These are phyloP conservation scores for Leptinotarsa tumamoca DNA, from an alignment of 2,888 invertebrate genomes.

Conservation along the genomic window DNA sequence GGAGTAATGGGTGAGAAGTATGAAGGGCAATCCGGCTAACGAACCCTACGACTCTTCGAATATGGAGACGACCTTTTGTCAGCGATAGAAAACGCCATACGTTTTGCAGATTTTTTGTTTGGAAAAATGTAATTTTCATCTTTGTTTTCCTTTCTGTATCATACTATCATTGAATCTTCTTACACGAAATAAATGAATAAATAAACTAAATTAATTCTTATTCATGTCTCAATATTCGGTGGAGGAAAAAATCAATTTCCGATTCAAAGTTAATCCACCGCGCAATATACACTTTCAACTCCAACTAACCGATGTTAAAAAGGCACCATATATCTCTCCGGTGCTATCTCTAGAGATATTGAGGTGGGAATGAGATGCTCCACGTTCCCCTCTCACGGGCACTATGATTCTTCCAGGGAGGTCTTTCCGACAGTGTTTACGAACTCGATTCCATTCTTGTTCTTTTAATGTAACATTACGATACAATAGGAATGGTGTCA, in stretches of 20 bases:
- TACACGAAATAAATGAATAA: too few species aligned
- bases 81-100: too few species aligned
- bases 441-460: slow-evolving; percentile 65
- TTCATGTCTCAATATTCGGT: too few species aligned
- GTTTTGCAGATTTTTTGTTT: too few species aligned
- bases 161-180: too few species aligned
- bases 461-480: slow-evolving; percentile 66
- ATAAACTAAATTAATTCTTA: too few species aligned
- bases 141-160: too few species aligned
- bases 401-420: slow-evolving; percentile 65
- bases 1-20: too few species aligned
- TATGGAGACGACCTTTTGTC: too few species aligned
- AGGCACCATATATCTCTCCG: slow-evolving; percentile 64
- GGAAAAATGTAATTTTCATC: too few species aligned
- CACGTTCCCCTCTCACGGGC: slow-evolving; percentile 64
- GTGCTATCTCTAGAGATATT: slow-evolving; percentile 61
- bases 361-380: slow-evolving; percentile 63
- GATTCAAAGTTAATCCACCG: slow-evolving; percentile 12
- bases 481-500: slow-evolving; percentile 62
- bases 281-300: slow-evolving; percentile 24
- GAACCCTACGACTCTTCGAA: too few species aligned
- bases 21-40: too few species aligned
- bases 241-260: background rate
- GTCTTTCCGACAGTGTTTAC: slow-evolving; percentile 64
- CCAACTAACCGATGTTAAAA: slow-evolving; percentile 64